phyloP scores from a whole-genome alignment of 2,888 invertebrate genomes.

The Molanna angustata region DNA sequence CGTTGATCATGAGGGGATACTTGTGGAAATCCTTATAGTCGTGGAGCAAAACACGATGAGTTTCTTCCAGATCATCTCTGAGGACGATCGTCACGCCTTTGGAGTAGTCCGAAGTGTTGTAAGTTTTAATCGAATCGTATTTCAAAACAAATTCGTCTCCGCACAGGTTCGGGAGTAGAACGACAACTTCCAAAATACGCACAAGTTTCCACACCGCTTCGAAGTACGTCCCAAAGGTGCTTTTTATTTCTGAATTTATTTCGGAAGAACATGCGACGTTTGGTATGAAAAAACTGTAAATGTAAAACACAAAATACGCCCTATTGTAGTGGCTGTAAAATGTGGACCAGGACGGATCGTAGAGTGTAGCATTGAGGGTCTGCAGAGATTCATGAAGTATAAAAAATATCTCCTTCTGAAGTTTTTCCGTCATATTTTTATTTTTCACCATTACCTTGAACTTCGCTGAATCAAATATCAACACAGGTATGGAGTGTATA shows the following conservation, averaged over 20 bases:
- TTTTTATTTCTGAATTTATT: background rate
- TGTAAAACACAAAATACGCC: background rate
- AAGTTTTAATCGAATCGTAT: conserved; percentile 22
- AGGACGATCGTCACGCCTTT: conserved; percentile 12
- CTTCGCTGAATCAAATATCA: background rate
- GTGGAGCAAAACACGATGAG: conserved; percentile 12
- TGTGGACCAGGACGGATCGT: background rate
- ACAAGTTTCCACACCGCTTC: conserved; percentile 8
- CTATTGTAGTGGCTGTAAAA: background rate
- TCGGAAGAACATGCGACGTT: background rate
- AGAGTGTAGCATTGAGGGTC: conserved; percentile 6
- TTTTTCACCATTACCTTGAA: background rate
- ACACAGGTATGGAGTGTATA: background rate
- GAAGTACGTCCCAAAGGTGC: background rate
- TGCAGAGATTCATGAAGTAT: conserved; percentile 11
- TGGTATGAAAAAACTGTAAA: background rate
- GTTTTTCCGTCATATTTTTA: background rate
- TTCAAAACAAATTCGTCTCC: conserved; percentile 18
- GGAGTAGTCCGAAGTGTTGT: background rate
- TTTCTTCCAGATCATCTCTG: conserved; percentile 9
- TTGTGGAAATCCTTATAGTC: conserved; percentile 37
- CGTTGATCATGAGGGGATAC: conserved; percentile 39
- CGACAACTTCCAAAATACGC: conserved; percentile 18
- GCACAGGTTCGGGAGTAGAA: conserved; percentile 23
- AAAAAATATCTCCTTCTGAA: conserved; percentile 15